A percentile compares a stretch with the other conserved stretches of the same genome.
phyloP scores from a whole-genome alignment of 2,888 invertebrate species.

The Sphaerophoria taeniata region DNA sequence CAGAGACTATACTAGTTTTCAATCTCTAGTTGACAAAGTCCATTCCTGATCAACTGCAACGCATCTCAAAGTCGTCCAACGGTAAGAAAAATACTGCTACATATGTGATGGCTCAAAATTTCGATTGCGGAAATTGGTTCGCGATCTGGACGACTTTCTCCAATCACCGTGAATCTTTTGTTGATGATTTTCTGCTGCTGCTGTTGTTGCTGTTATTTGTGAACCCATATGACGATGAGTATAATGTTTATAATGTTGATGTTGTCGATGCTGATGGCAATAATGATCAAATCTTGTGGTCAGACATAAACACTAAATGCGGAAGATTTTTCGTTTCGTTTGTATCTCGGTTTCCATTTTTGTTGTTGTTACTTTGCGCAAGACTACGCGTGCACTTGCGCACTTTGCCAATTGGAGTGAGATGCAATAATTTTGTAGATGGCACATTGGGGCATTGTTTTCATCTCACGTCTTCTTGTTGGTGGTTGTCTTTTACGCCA shows the following conservation, averaged over 20 bases:
- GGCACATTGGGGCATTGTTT: conserved; percentile 20
- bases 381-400: conserved; percentile 40
- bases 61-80: conserved; percentile 6
- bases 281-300: conserved; percentile 69
- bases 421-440: conserved; percentile 38
- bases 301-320: conserved; percentile 72
- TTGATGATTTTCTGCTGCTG: conserved; percentile 38
- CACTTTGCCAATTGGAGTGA: conserved; percentile 16
- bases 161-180: conserved; percentile 70
- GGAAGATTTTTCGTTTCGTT: conserved; percentile 51
- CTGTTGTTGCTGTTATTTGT: conserved; percentile 22
- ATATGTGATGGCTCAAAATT: conserved; percentile 68
- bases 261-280: conserved; percentile 28
- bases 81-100: background rate
- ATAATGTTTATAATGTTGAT: conserved; percentile 1
- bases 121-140: conserved; percentile 73
- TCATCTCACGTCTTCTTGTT: conserved; percentile 42
- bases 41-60: background rate
- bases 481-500: background rate
- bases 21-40: no score
- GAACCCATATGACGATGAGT: background rate
- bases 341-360: background rate
- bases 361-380: conserved; percentile 35
- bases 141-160: conserved; percentile 72
- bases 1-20: no score